Base-by-base conservation (phyloP, 2,888 invertebrate species). In the Parelbella ahira region DNA sequence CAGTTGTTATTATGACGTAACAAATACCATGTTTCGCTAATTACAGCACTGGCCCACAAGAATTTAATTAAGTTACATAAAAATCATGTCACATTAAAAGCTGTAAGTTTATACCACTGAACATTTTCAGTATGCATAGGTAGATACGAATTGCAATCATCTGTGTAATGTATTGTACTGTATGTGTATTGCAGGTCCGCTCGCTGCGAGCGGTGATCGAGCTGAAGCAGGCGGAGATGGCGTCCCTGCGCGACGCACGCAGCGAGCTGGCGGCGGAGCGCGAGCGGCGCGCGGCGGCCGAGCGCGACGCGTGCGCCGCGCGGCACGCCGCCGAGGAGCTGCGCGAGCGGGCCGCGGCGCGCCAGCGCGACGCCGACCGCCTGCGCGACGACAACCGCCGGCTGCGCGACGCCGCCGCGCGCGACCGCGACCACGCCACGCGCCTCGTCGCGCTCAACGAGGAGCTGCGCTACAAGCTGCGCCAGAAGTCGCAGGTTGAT, bases 201-300 rank as follows among this genome's bases (percentile, higher is more conserved):
- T 97, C 97, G 8, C 84, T 98, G 47, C 91, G 95, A 50, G 93
- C 94, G 20, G 97, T 98, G 1, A 88, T 98, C 46, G 97, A 97
- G 58, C 87, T 98, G 63, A 93, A 95, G 63, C 95, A 95, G 68
- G 91, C 93, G 11, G 97, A 98, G 81, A 91, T 96, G 62, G 92
- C 93, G 0, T 91, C 94, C 8, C 83, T 97, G 30, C 90, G 92
- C 28, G 92, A 92, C 59, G 90, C 92, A 42, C 90, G 92, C 43
- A 90, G 91, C 11, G 92, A 93, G 56, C 88, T 94, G 37, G 81
- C 90, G 24, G 90, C 91, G 13, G 93, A 94, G 65, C 91, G 93
- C 6, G 95, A 95, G 58, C 90, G 92, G 42, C 89, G 97, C 50
- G 91, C 91, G 9, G 88, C 89, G 0, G 89, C 93, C 0, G 90